Evolutionary conservation across 2,113 vertebrate species (phyloP).

Genomic region (Alaudala cheleensis): DNA sequence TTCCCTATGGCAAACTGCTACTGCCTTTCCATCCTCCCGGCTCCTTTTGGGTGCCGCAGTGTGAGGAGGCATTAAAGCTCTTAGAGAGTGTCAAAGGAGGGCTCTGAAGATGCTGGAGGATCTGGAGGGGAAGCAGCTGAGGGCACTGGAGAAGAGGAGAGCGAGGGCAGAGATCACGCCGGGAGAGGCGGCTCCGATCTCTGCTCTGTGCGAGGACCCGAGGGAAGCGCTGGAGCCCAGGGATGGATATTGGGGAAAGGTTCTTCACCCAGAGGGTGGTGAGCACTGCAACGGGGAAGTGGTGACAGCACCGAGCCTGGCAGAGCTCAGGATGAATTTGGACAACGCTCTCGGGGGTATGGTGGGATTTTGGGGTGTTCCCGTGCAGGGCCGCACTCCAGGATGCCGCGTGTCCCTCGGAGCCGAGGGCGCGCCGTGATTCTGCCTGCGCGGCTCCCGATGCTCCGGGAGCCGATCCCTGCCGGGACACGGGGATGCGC

Average conservation of each 20-base stretch:
- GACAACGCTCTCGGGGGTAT: accelerated
- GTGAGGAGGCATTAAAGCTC: not conserved
- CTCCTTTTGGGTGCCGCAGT: not conserved
- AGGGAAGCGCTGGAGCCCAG: not conserved
- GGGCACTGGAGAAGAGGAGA: not conserved
- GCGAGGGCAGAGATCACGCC: not conserved
- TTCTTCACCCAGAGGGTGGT: not conserved
- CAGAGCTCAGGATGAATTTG: not conserved
- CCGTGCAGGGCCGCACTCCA: not conserved
- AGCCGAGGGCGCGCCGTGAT: accelerated
- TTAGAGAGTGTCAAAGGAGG: not conserved
- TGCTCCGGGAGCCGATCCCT: not conserved
- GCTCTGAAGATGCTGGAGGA: not conserved
- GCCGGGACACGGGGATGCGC: not conserved
- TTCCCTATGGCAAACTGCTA: not conserved
- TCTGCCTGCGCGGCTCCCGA: not conserved
- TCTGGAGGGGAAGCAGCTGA: not conserved
- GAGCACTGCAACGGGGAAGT: not conserved
- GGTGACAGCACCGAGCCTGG: not conserved
- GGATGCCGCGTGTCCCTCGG: accelerated
- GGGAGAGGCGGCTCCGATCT: not conserved
- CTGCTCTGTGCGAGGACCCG: not conserved
- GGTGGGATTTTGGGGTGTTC: not conserved
- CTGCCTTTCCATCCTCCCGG: not conserved
- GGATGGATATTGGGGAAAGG: not conserved